Evolutionary conservation across 2,113 vertebrate species (phyloP), one percentile per base, ranked within the genome.

Genomic region (Coptodon rendalli): DNA sequence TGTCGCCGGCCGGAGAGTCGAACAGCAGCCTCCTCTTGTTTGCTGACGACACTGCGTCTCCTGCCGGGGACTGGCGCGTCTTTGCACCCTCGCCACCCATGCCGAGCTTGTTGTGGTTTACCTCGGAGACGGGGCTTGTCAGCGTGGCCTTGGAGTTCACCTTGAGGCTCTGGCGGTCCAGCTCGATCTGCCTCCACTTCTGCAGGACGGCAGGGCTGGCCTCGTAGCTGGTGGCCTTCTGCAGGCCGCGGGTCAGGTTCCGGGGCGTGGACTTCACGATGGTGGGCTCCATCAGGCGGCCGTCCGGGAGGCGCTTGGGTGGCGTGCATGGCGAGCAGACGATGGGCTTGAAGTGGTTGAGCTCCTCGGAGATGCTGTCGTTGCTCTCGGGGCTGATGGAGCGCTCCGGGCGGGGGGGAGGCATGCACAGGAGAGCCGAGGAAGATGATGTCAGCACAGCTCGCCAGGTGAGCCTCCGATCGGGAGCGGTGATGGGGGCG

Each of bases 261-360:
- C 98, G 94, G 0, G 99, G 99, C 0, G 98, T 99, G 43, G 99
- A 98, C 50, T 99, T 99, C 63, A 99, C 98, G 7, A 99, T 97
- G 89, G 97, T 94, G 27, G 98, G 97, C 81, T 97, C 97, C 13
- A 99, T 85, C 12, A 99, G 96, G 0, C 97, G 95, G 10, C 99
- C 99, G 0, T 99, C 98, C 0, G 98, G 97, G 2, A 99, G 97
- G 34, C 97, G 96, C 80, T 99, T 99, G 0, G 99, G 99, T 6
- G 99, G 99, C 0, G 98, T 99, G 90, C 99, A 99, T 0, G 99
- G 99, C 0, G 98, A 99, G 89, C 98, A 99, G 54, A 99, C 98
- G 1, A 99, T 99, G 14, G 99, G 99, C 66, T 99, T 99, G 90
- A 99, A 99, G 95, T 99, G 99, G 90, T 99, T 99, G 63, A 99